Conservation (phyloP, 2,113 vertebrate genomes). For the Tapirus terrestris region DNA sequence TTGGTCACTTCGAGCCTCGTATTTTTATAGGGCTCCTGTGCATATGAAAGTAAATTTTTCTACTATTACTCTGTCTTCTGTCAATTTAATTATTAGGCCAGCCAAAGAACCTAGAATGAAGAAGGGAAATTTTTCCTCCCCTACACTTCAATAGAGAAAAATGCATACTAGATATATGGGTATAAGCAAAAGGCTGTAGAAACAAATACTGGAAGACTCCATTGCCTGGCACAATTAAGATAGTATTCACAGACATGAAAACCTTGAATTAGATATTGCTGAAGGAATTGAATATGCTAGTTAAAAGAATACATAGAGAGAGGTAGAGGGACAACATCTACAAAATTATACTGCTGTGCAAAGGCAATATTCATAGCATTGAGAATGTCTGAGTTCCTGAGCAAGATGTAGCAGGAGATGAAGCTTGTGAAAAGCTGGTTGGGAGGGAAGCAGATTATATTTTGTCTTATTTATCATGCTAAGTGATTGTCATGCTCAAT, state of each 20-base stretch:
- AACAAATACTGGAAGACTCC: neutral
- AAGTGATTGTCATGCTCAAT: neutral
- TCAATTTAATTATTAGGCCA: neutral
- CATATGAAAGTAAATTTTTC: neutral
- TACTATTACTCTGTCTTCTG: neutral
- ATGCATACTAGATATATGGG: neutral
- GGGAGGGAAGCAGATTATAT: neutral
- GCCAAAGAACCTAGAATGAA: neutral
- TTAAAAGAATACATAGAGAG: neutral
- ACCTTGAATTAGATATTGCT: neutral
- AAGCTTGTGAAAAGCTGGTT: neutral
- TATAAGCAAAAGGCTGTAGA: neutral
- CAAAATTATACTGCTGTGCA: neutral
- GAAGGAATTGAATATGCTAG: neutral
- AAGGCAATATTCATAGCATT: neutral
- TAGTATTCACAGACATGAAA: neutral
- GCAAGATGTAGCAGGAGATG: neutral
- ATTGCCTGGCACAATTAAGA: neutral
- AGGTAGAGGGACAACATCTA: neutral
- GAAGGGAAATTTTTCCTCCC: neutral
- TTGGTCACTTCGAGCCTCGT: neutral
- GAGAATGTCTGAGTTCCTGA: neutral
- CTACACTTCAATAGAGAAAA: neutral
- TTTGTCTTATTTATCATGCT: neutral
- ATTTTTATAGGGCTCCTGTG: neutral